phyloP scores from a whole-genome alignment of 2,113 vertebrate species.

The Emydura subglobosa region DNA sequence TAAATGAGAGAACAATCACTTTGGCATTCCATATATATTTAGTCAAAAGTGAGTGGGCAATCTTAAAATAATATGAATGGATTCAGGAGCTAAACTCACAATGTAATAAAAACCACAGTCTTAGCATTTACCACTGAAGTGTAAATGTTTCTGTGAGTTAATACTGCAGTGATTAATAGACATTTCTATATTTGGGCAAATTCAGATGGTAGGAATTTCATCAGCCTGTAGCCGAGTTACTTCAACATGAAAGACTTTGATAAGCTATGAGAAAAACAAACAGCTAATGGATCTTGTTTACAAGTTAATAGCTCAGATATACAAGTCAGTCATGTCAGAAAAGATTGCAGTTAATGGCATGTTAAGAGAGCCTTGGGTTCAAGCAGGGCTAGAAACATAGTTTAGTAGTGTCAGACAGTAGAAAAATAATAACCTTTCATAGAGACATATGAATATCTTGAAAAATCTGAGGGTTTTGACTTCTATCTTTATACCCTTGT shows the following conservation, averaged over 20 bases:
- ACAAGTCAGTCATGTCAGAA: conserved; percentile 9
- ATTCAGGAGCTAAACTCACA: neutral
- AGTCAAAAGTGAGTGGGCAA: neutral
- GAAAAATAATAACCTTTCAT: neutral
- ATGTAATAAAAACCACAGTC: neutral
- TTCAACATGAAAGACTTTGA: no score
- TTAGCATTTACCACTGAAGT: neutral
- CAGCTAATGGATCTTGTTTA: neutral
- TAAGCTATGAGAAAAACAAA: conserved; percentile 1
- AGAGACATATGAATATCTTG: neutral
- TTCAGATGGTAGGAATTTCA: neutral
- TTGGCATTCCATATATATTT: neutral
- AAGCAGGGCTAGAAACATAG: conserved; percentile 1
- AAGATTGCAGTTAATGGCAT: neutral
- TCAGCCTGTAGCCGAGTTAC: no score
- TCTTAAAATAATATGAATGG: neutral
- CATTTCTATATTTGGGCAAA: conserved; percentile 5
- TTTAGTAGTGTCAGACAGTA: conserved; percentile 28
- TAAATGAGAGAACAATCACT: neutral
- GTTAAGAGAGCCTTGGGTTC: conserved; percentile 32
- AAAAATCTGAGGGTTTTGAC: no score
- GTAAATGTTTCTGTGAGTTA: neutral
- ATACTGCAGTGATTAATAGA: neutral
- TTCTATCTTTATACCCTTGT: neutral
- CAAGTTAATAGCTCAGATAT: neutral